Conservation (phyloP, 1,140 invertebrate genomes). For the Trigoniulus corallinus region DNA sequence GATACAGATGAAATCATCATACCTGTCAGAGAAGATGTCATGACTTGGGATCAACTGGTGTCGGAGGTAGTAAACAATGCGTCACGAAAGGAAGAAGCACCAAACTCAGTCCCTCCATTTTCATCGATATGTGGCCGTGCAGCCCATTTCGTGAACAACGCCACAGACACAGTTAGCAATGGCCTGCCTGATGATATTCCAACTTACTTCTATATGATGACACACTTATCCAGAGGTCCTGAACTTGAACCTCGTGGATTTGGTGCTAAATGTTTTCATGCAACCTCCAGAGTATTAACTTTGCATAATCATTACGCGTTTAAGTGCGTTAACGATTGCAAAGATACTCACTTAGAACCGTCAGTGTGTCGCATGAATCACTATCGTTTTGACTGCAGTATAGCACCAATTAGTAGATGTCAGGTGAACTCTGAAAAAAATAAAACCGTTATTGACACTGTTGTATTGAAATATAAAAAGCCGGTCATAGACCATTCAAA, state of each 20-base stretch:
- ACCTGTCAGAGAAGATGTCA: conserved; percentile 62
- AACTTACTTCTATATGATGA: conserved; percentile 26
- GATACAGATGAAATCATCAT: conserved; percentile 93
- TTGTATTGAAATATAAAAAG: no score
- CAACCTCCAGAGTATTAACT: conserved; percentile 69
- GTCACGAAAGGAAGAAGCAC: no score
- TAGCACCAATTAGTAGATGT: no score
- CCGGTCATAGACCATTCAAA: no score
- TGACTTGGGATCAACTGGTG: conserved; percentile 51
- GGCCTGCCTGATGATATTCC: conserved; percentile 27
- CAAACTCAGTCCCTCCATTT: background rate
- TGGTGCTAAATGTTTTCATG: conserved; percentile 89
- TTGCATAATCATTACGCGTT: conserved; percentile 86
- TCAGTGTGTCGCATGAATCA: conserved; percentile 77
- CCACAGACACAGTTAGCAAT: conserved; percentile 65
- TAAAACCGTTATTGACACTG: no score
- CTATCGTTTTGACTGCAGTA: no score
- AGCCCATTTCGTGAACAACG: conserved; percentile 85
- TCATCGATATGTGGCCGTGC: conserved; percentile 49
- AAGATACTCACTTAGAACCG: conserved; percentile 65
- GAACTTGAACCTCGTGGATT: conserved; percentile 86
- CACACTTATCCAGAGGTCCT: conserved; percentile 73
- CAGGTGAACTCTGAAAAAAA: no score
- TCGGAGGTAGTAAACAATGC: conserved; percentile 44
- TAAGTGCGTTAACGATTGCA: conserved; percentile 64